Evolutionary conservation across 2,797 vertebrate species (phyloP).

Genomic region (Siniperca scherzeri): DNA sequence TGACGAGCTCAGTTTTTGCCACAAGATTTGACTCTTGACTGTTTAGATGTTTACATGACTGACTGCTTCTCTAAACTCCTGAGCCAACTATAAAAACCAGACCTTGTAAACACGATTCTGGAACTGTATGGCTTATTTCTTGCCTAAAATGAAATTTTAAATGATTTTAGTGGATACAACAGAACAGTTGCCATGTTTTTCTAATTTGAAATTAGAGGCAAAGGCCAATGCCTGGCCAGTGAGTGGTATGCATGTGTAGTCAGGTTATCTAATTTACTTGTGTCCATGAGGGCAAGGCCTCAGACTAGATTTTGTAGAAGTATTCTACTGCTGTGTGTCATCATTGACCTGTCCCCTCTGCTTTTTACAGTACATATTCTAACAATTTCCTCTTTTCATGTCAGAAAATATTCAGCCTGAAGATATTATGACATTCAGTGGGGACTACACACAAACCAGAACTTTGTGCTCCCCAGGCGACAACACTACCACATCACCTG

Average conservation of each 20-base stretch:
- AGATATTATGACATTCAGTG: background rate
- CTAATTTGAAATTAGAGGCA: background rate
- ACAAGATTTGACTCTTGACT: background rate
- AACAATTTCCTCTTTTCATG: constrained; percentile 10
- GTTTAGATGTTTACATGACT: background rate
- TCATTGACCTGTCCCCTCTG: background rate
- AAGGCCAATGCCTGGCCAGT: background rate
- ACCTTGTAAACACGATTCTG: background rate
- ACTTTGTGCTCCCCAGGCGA: background rate
- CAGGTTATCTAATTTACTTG: background rate
- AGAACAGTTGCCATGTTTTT: background rate
- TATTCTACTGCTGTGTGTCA: background rate
- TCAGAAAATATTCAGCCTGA: constrained; percentile 1
- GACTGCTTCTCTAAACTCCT: background rate
- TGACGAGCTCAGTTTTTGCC: background rate
- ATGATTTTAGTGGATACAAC: background rate
- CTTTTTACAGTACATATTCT: background rate
- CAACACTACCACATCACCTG: constrained; percentile 5
- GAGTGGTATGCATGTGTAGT: background rate
- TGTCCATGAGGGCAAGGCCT: background rate
- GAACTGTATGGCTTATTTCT: background rate
- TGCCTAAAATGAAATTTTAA: background rate
- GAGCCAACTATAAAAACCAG: no score
- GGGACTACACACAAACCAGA: constrained; percentile 4
- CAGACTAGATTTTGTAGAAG: background rate